A percentile compares a stretch with the other conserved stretches of the same genome.
Conservation (phyloP, 2,888 invertebrate genomes). For the Craniophora ligustri region DNA sequence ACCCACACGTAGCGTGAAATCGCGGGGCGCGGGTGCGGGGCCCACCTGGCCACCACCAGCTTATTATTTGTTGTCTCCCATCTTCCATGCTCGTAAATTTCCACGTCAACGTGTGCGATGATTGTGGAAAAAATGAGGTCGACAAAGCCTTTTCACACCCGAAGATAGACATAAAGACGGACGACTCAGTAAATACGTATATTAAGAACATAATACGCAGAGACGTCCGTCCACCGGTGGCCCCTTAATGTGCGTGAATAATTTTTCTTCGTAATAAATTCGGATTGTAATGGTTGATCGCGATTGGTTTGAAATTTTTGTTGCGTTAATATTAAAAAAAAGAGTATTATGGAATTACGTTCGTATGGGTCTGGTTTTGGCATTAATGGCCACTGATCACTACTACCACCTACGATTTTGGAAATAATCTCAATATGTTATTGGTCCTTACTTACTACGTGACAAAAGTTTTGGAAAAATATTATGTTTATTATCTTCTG, state of each 20-base stretch:
- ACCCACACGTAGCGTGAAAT: constrained; percentile 88
- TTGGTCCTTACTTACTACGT: constrained; percentile 69
- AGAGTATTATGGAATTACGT: constrained; percentile 63
- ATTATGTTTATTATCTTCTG: constrained; percentile 67
- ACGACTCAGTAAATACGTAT: constrained; percentile 71
- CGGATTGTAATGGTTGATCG: constrained; percentile 83
- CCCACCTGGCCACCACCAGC: constrained; percentile 81
- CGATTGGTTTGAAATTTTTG: constrained; percentile 81
- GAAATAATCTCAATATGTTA: constrained; percentile 66
- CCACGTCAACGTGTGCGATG: constrained; percentile 87
- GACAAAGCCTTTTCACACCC: constrained; percentile 85
- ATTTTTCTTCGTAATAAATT: constrained; percentile 87
- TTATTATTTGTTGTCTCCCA: constrained; percentile 88
- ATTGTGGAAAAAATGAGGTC: constrained; percentile 83
- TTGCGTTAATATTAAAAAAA: constrained; percentile 77
- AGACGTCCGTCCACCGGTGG: constrained; percentile 67
- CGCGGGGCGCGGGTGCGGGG: constrained; percentile 80
- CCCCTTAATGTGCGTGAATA: constrained; percentile 84
- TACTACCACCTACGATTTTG: constrained; percentile 73
- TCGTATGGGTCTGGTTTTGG: constrained; percentile 71
- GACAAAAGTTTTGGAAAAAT: constrained; percentile 71
- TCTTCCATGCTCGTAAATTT: constrained; percentile 88
- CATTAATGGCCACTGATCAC: constrained; percentile 70
- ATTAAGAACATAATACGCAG: constrained; percentile 68
- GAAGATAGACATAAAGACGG: constrained; percentile 77